Conservation (phyloP, 2,888 invertebrate species). For the Coleophora flavipennella region DNA sequence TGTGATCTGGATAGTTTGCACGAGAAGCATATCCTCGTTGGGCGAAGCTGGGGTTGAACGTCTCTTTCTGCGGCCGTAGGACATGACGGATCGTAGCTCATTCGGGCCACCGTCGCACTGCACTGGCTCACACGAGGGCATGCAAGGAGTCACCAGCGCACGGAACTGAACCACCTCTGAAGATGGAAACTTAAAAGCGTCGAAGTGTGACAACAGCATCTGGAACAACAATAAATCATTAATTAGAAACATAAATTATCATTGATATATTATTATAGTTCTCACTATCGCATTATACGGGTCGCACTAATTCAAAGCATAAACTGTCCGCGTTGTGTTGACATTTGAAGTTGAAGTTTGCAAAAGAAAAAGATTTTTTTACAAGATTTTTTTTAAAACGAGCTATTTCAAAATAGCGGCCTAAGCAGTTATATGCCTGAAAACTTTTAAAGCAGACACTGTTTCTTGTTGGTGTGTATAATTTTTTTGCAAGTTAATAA, state of each 20-base stretch:
- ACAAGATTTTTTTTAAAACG: too few relatives aligned
- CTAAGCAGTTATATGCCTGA: too few relatives aligned
- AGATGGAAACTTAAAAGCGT: constrained; percentile 97
- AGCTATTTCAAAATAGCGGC: too few relatives aligned
- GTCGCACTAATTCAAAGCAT: too few relatives aligned
- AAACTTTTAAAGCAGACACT: too few relatives aligned
- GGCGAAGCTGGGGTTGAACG: constrained; percentile 74
- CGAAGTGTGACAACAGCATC: constrained; percentile 91
- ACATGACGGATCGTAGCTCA: constrained; percentile 85
- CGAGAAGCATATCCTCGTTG: constrained; percentile 87
- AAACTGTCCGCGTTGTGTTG: too few relatives aligned
- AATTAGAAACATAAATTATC: neutral
- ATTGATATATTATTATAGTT: neutral
- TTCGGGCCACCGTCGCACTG: constrained; percentile 91
- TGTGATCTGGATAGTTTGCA: constrained; percentile 92
- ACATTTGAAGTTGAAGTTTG: too few relatives aligned
- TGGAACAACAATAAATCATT: constrained; percentile 43
- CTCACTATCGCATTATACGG: too few relatives aligned
- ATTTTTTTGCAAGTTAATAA: too few relatives aligned
- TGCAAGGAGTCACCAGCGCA: constrained; percentile 94
- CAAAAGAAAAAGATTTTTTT: too few relatives aligned
- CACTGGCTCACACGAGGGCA: constrained; percentile 94
- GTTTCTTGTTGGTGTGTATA: too few relatives aligned
- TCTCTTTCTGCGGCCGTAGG: constrained; percentile 86
- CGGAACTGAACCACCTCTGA: constrained; percentile 96